Conservation (phyloP, 2,113 vertebrate genomes). For the Lonchura striata region DNA sequence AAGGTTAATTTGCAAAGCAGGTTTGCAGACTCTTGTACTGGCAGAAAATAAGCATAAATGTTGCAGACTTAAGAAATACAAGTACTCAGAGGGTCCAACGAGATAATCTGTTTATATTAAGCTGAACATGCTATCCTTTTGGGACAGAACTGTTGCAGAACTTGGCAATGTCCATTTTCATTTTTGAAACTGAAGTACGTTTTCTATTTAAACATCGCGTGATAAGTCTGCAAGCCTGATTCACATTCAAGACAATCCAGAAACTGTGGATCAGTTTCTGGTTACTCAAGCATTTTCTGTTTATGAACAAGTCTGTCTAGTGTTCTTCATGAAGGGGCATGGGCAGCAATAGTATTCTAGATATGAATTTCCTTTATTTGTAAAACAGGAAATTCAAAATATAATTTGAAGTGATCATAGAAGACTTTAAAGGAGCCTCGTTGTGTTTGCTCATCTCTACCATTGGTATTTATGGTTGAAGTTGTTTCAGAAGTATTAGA, state of each 20-base stretch:
- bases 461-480: neutral
- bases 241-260: conserved; percentile 69
- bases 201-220: conserved; percentile 76
- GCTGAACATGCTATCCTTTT: conserved; percentile 75
- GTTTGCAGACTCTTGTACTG: conserved; percentile 55
- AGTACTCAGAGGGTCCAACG: conserved; percentile 66
- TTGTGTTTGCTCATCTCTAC: conserved; percentile 25
- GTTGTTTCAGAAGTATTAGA: neutral
- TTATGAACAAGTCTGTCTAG: conserved; percentile 67
- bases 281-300: conserved; percentile 63
- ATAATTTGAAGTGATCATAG: conserved; percentile 29
- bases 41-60: conserved; percentile 67
- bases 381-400: conserved; percentile 66
- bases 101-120: conserved; percentile 76
- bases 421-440: conserved; percentile 33
- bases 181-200: conserved; percentile 70
- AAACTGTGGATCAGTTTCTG: conserved; percentile 72
- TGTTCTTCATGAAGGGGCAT: conserved; percentile 60
- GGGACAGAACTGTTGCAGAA: conserved; percentile 70
- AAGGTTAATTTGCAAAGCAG: conserved; percentile 57
- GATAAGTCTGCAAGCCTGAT: conserved; percentile 72
- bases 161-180: conserved; percentile 70
- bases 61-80: conserved; percentile 66
- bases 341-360: conserved; percentile 63
- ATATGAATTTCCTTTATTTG: conserved; percentile 67